Conservation (phyloP, 35 echinoderm and acorn worm genomes). For the Apostichopus californicus region DNA sequence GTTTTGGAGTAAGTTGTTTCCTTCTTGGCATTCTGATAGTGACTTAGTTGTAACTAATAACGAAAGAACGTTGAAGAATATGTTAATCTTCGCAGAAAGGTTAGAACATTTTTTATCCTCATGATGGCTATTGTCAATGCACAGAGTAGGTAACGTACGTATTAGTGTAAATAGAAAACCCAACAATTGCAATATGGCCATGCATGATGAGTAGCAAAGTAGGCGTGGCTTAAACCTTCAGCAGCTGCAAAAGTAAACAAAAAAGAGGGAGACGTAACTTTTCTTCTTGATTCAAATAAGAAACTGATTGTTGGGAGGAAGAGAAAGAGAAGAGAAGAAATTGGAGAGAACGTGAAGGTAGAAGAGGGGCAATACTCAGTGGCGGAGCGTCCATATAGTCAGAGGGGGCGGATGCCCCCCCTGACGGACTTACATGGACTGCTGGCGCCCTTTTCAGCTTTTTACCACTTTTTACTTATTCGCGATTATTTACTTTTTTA, state of each 20-base stretch:
- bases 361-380: no score
- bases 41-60: not conserved
- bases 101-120: not conserved
- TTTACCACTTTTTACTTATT: no score
- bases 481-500: no score
- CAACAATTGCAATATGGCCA: not conserved
- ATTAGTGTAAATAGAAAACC: not conserved
- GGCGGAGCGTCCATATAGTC: no score
- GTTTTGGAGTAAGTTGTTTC: slow-evolving; percentile 36
- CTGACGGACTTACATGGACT: no score
- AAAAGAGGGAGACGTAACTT: not conserved
- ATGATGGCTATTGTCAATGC: not conserved
- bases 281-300: not conserved
- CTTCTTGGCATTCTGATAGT: slow-evolving; percentile 40
- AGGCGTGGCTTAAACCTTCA: not conserved
- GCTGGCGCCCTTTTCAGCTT: no score
- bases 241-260: not conserved
- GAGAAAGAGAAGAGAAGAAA: no score
- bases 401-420: no score
- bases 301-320: not conserved
- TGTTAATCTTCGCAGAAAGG: not conserved
- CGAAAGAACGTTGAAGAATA: not conserved
- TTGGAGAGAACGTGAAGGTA: no score
- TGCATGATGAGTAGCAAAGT: not conserved
- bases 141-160: not conserved